Conservation (phyloP, 1,140 invertebrate genomes). For the Berghia stephanieae region DNA sequence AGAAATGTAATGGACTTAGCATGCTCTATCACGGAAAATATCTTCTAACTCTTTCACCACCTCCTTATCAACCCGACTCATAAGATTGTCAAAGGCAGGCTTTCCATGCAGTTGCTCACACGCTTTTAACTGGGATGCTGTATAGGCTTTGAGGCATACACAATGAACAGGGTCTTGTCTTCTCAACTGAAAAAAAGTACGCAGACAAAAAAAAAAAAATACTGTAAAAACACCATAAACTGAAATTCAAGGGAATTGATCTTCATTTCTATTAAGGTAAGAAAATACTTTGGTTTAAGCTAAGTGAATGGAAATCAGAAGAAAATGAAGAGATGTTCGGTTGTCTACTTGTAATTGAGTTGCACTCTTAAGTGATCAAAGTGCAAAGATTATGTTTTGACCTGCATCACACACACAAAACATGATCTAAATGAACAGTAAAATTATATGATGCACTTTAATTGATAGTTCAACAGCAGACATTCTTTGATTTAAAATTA, state of each 20-base stretch:
- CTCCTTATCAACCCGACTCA: conserved; percentile 51
- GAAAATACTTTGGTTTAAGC: background rate
- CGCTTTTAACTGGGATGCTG: conserved; percentile 75
- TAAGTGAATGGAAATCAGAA: background rate
- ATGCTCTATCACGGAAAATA: no score
- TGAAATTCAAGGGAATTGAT: background rate
- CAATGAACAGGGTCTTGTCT: conserved; percentile 77
- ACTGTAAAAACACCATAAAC: background rate
- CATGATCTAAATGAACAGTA: no score
- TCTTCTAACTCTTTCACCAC: conserved; percentile 50
- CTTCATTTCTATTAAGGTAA: background rate
- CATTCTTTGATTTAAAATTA: no score
- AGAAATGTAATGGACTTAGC: no score
- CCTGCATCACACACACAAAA: no score
- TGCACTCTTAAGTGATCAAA: no score
- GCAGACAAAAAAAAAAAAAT: background rate
- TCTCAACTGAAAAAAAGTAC: conserved; percentile 36
- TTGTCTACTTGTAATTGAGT: no score
- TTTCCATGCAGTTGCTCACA: conserved; percentile 70
- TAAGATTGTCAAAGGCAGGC: conserved; percentile 47
- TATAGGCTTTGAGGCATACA: conserved; percentile 75
- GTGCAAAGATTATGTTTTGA: no score
- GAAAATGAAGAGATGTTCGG: background rate
- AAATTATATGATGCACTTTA: no score
- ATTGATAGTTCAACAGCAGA: no score